Conservation (phyloP, 1,140 invertebrate genomes). For the Liolophura sinensis region DNA sequence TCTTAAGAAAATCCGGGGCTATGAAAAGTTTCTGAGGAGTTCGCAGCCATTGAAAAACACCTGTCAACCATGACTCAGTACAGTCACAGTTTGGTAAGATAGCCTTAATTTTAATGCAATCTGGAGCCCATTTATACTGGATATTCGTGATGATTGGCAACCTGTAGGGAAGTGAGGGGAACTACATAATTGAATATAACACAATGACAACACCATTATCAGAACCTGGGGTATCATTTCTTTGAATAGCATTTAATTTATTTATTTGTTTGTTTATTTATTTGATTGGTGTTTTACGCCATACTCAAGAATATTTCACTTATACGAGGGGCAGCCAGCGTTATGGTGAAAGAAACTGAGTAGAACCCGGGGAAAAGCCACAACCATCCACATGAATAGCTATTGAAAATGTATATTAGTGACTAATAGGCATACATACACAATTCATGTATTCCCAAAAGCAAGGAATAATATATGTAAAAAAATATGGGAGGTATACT, state of each 20-base stretch:
- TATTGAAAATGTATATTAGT: background rate
- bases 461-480: background rate
- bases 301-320: too few species aligned
- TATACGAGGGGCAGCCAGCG: too few species aligned
- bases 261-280: too few species aligned
- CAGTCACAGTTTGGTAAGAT: background rate
- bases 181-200: background rate
- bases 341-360: too few species aligned
- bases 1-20: constrained; percentile 53
- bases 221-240: too few species aligned
- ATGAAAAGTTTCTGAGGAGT: constrained; percentile 30
- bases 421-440: background rate
- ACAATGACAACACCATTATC: background rate
- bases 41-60: constrained; percentile 27
- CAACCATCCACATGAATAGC: too few species aligned
- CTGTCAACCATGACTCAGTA: constrained; percentile 16
- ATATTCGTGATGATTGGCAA: background rate
- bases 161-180: background rate
- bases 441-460: background rate
- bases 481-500: background rate
- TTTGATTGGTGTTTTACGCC: too few species aligned
- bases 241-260: too few species aligned
- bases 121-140: too few species aligned
- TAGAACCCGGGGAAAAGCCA: too few species aligned
- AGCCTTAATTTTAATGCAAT: background rate